These are phyloP conservation scores for Aplocera efformata DNA, from an alignment of 2,888 invertebrate genomes.

Conservation along the genomic window DNA sequence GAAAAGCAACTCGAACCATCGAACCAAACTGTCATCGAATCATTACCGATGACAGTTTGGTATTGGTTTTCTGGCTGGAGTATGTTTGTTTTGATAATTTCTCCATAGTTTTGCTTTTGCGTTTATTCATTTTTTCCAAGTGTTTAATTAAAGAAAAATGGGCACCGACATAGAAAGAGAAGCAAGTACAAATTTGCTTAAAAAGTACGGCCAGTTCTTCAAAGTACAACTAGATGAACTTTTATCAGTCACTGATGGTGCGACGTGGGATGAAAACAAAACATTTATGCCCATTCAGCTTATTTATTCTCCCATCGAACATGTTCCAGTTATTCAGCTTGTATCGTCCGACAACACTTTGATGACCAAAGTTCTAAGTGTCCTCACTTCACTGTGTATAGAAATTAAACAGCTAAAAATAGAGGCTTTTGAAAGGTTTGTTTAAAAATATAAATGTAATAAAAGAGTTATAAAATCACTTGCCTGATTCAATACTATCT, in stretches of 20 bases:
- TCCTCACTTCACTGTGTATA: conserved; percentile 88
- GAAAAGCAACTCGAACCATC: too few relatives aligned
- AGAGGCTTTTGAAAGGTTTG: conserved; percentile 83
- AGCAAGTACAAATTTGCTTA: conserved; percentile 60
- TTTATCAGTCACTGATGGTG: conserved; percentile 35
- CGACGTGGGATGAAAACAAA: conserved; percentile 54
- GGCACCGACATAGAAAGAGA: conserved; percentile 61
- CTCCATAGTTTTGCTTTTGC: too few relatives aligned
- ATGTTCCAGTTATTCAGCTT: conserved; percentile 83
- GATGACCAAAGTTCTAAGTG: conserved; percentile 88
- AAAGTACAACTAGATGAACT: conserved; percentile 66
- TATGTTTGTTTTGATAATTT: too few relatives aligned
- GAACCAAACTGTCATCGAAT: too few relatives aligned
- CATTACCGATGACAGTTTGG: too few relatives aligned
- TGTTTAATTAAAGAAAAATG: too few relatives aligned
- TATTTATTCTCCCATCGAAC: conserved; percentile 77
- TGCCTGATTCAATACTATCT: too few relatives aligned
- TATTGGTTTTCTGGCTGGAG: too few relatives aligned
- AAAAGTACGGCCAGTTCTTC: conserved; percentile 69
- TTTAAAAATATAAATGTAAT: background rate
- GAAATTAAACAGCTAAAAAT: conserved; percentile 85
- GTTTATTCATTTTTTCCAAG: too few relatives aligned
- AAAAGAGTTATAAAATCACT: too few relatives aligned
- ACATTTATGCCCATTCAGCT: conserved; percentile 61
- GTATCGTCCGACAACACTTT: conserved; percentile 91